phyloP scores from a whole-genome alignment of 2,888 invertebrate genomes.

The Pyrgus malvae region DNA sequence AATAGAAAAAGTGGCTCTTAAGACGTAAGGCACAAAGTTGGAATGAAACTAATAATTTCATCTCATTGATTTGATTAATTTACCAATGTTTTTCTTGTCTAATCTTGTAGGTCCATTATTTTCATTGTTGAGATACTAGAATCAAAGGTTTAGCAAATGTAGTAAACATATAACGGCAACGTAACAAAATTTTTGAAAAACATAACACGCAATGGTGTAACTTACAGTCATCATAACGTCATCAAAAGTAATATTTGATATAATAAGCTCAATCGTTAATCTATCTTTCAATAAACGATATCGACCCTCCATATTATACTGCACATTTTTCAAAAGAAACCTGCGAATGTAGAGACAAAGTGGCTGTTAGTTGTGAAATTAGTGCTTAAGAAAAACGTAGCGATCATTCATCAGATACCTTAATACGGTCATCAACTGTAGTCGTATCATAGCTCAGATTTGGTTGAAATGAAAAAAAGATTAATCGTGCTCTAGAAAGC shows the following conservation, averaged over 20 bases:
- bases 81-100: conserved; percentile 43
- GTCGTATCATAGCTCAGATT: no score
- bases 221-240: conserved; percentile 55
- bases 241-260: conserved; percentile 46
- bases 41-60: no score
- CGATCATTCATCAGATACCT: no score
- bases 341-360: conserved; percentile 40
- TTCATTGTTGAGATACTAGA: conserved; percentile 45
- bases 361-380: no score
- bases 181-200: no score
- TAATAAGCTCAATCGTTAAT: conserved; percentile 50
- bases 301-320: conserved; percentile 56
- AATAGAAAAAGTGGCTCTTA: conserved; percentile 1
- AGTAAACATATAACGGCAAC: neutral
- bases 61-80: no score
- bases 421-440: no score
- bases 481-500: no score
- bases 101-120: conserved; percentile 32
- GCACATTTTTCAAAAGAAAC: conserved; percentile 53
- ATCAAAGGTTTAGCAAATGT: conserved; percentile 21
- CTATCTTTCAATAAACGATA: conserved; percentile 52
- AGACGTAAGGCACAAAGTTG: neutral
- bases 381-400: no score
- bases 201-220: no score
- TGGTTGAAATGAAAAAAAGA: no score